These are phyloP conservation scores for Coreoperca whiteheadi DNA, from an alignment of 2,113 vertebrate species.

Conservation along the genomic window DNA sequence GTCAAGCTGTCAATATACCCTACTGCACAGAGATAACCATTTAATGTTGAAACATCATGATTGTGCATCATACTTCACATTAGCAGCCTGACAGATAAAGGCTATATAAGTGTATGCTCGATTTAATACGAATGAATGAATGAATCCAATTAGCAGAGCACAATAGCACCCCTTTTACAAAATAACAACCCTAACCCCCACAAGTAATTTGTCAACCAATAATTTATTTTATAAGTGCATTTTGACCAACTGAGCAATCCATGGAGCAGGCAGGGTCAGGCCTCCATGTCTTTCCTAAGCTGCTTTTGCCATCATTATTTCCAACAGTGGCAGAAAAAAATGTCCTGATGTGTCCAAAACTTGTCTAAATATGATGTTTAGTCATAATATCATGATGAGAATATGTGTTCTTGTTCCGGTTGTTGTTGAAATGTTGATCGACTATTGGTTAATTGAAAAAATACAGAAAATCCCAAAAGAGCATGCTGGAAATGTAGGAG, in stretches of 20 bases:
- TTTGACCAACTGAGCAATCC: background rate
- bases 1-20: background rate
- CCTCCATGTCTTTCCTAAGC: background rate
- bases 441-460: background rate
- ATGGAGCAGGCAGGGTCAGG: background rate
- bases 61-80: background rate
- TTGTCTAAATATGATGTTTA: background rate
- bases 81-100: background rate
- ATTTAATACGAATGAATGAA: background rate
- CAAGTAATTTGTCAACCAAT: conserved; percentile 11
- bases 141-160: background rate
- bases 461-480: background rate
- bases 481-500: background rate
- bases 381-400: background rate
- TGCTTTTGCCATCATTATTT: background rate
- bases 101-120: background rate
- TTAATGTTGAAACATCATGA: background rate
- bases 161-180: background rate
- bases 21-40: background rate
- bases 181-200: background rate
- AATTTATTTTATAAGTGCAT: background rate
- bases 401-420: background rate
- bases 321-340: background rate
- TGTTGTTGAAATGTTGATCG: background rate
- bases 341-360: background rate